These are phyloP conservation scores for Dysidea cf. avara DNA, from an alignment of 37 sponge, comb jelly and placozoan genomes.

Conservation along the genomic window DNA sequence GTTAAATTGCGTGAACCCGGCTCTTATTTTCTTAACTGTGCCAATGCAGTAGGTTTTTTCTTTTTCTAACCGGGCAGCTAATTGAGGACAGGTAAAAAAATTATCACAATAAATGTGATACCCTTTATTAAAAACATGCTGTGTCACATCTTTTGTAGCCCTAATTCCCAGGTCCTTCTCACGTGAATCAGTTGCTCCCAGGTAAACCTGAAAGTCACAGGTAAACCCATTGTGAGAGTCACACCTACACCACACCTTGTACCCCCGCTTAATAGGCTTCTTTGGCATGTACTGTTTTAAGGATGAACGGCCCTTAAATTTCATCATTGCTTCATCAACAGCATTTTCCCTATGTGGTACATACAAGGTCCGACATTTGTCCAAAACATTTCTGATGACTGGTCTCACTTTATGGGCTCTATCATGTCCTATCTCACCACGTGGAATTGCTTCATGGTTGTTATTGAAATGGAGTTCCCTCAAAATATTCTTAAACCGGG, in stretches of 20 bases:
- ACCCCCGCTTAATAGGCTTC: slow-evolving; percentile 27
- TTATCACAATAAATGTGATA: slow-evolving; percentile 5
- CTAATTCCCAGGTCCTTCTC: background rate
- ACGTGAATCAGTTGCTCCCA: background rate
- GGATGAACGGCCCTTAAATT: slow-evolving; percentile 13
- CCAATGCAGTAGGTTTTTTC: background rate
- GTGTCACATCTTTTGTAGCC: background rate
- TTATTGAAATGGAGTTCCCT: slow-evolving; percentile 2
- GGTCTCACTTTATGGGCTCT: background rate
- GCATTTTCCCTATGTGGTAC: slow-evolving; percentile 1
- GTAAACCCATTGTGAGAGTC: slow-evolving; percentile 5
- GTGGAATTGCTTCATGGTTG: background rate
- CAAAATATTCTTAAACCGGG: background rate
- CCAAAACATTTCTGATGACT: background rate
- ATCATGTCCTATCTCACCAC: slow-evolving; percentile 8
- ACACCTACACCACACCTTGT: slow-evolving; percentile 18
- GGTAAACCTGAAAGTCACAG: slow-evolving; percentile 2
- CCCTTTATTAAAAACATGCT: background rate
- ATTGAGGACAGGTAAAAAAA: slow-evolving; percentile 1
- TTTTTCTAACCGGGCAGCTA: background rate
- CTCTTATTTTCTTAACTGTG: no score
- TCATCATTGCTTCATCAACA: slow-evolving; percentile 33
- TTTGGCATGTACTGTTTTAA: slow-evolving; percentile 33
- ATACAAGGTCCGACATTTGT: slow-evolving; percentile 2
- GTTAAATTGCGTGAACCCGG: no score